Evolutionary conservation across 1,140 invertebrate species (phyloP).

Genomic region (Drosophila triauraria): DNA sequence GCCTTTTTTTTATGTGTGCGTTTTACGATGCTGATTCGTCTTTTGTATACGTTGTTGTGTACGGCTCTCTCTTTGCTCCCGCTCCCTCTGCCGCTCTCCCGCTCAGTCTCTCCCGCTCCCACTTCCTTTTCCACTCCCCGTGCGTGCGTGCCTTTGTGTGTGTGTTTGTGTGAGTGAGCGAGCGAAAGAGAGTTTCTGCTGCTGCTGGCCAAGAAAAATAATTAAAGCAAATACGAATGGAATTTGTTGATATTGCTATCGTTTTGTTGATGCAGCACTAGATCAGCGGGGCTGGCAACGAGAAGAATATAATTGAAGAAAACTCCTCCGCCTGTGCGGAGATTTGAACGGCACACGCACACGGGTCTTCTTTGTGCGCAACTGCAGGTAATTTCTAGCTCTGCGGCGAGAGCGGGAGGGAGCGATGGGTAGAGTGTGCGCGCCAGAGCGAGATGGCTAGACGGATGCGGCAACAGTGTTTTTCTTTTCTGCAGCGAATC

Average conservation of each 20-base stretch:
- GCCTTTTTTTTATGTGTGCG: conserved; percentile 48
- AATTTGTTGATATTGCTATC: conserved; percentile 51
- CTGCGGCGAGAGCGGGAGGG: conserved; percentile 18
- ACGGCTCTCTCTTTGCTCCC: conserved; percentile 52
- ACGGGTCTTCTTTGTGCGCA: conserved; percentile 67
- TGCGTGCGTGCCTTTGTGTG: conserved; percentile 23
- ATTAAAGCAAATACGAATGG: conserved; percentile 71
- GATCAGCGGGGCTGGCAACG: neutral
- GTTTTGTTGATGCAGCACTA: conserved; percentile 16
- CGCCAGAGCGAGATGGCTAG: conserved; percentile 29
- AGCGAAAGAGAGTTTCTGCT: conserved; percentile 38
- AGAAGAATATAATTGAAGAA: conserved; percentile 15
- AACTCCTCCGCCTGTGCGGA: conserved; percentile 29
- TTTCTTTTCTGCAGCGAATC: conserved; percentile 55
- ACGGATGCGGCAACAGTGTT: conserved; percentile 53
- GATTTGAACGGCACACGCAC: conserved; percentile 30
- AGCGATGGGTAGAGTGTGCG: conserved; percentile 11
- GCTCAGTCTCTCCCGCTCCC: conserved; percentile 41
- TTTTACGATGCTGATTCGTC: conserved; percentile 77
- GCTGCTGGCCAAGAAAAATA: conserved; percentile 57
- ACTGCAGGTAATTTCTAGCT: conserved; percentile 66
- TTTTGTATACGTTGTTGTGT: conserved; percentile 73
- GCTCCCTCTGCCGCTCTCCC: conserved; percentile 21
- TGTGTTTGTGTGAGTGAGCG: conserved; percentile 29
- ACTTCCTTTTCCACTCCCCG: conserved; percentile 7